phyloP scores from a whole-genome alignment of 2,113 vertebrate genomes.

The human (Homo sapiens) region DNA sequence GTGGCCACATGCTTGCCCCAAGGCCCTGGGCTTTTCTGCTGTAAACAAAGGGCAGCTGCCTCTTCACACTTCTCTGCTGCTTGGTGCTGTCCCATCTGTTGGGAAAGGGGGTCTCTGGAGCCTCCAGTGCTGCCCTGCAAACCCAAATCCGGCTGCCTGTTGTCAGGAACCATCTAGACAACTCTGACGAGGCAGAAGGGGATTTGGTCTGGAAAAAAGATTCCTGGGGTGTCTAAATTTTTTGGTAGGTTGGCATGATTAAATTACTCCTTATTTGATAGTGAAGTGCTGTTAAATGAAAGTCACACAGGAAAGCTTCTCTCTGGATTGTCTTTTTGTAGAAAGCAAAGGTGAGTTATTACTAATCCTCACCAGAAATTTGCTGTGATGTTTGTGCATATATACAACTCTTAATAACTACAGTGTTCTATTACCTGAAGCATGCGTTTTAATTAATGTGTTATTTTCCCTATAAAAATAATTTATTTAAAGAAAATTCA shows the following conservation, averaged over 20 bases:
- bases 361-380: conserved; percentile 6
- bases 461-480: conserved; percentile 1
- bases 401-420: neutral
- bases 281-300: conserved; percentile 28
- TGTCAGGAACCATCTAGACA: neutral
- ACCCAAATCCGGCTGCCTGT: neutral
- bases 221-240: neutral
- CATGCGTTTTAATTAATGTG: neutral
- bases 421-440: neutral
- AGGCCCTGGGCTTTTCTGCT: neutral
- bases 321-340: neutral
- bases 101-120: neutral
- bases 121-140: neutral
- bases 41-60: neutral
- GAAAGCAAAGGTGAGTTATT: neutral
- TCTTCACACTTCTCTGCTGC: neutral
- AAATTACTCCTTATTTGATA: conserved; percentile 14
- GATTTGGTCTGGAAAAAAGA: neutral
- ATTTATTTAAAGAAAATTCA: conserved; percentile 16
- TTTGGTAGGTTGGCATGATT: neutral
- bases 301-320: conserved; percentile 3
- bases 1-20: neutral
- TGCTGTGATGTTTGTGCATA: neutral
- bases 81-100: neutral
- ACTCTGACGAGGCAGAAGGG: neutral